These are phyloP conservation scores for Eulemur coronatus DNA, from an alignment of 2,797 vertebrate species.

Conservation along the genomic window DNA sequence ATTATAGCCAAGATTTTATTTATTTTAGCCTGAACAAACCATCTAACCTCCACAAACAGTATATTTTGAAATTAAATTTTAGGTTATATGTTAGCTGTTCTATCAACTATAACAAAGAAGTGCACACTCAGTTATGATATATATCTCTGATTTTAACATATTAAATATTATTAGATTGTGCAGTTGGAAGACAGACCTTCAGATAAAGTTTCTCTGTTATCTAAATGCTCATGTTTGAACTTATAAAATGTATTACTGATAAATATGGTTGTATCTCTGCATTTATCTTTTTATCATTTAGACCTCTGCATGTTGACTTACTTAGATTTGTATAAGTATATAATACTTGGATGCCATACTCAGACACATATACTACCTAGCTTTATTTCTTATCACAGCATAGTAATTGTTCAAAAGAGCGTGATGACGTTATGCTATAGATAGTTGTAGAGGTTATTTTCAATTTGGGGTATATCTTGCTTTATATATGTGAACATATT, in stretches of 20 bases:
- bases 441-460: neutral
- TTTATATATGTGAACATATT: neutral
- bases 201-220: neutral
- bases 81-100: neutral
- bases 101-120: neutral
- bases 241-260: neutral
- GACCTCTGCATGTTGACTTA: neutral
- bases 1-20: neutral
- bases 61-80: constrained; percentile 12
- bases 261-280: neutral
- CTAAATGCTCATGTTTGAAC: neutral
- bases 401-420: neutral
- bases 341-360: neutral
- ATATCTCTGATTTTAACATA: neutral
- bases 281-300: neutral
- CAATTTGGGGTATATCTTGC: neutral
- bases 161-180: neutral
- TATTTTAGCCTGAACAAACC: neutral
- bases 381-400: neutral
- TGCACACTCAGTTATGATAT: neutral
- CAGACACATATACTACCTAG: neutral
- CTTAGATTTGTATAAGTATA: neutral
- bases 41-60: neutral
- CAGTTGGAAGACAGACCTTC: neutral
- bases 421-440: neutral